phyloP scores from a whole-genome alignment of 1,140 invertebrate genomes.

The Ostrea denselamellosa region DNA sequence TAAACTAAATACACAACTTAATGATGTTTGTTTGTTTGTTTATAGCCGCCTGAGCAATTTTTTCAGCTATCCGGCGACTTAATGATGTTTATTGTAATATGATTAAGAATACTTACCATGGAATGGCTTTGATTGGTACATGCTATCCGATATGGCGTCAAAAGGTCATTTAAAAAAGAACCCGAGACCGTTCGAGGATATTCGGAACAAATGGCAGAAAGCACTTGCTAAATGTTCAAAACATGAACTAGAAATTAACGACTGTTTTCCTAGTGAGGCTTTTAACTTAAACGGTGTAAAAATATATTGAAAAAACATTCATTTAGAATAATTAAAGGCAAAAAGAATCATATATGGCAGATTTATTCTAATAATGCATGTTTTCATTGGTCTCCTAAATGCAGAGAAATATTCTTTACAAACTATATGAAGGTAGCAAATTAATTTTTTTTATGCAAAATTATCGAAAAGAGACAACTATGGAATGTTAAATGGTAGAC shows the following conservation, averaged over 20 bases:
- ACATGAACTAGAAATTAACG: not conserved
- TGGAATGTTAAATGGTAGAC: not conserved
- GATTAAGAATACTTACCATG: too few species aligned
- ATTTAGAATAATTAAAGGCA: too few species aligned
- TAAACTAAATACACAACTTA: too few species aligned
- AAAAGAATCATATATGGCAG: not conserved
- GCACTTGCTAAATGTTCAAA: not conserved
- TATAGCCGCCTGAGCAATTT: too few species aligned
- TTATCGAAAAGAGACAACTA: too few species aligned
- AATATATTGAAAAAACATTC: not conserved
- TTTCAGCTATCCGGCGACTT: too few species aligned
- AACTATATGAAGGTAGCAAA: not conserved
- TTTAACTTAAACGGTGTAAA: not conserved
- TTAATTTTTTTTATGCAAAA: too few species aligned
- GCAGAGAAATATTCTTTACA: not conserved
- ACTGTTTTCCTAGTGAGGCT: not conserved
- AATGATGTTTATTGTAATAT: too few species aligned
- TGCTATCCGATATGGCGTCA: too few species aligned
- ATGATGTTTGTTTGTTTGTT: too few species aligned
- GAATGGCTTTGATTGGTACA: too few species aligned
- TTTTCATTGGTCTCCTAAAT: not conserved
- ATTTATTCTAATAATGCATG: not conserved
- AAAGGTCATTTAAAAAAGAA: too few species aligned
- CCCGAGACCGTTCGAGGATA: not conserved
- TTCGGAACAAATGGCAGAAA: conserved; percentile 9